Evolutionary conservation across 2,888 invertebrate genomes (phyloP).

Genomic region (Drosophila melanosoma): DNA sequence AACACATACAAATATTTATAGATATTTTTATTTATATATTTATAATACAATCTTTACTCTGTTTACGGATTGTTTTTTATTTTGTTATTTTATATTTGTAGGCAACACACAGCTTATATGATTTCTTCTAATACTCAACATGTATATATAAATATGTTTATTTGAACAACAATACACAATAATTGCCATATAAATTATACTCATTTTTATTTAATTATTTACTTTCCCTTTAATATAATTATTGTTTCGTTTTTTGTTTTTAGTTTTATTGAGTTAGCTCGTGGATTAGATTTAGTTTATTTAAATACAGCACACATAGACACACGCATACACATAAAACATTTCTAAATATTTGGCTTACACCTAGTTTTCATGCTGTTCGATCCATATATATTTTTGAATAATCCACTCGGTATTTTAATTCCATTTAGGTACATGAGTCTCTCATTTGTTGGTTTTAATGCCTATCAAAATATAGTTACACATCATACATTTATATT

Average conservation of each 20-base stretch:
- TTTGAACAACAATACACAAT: slow-evolving; percentile 68
- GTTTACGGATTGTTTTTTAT: slow-evolving; percentile 18
- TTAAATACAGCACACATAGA: slow-evolving; percentile 45
- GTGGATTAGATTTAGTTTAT: slow-evolving; percentile 21
- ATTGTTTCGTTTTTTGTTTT: slow-evolving; percentile 37
- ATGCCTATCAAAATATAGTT: slow-evolving; percentile 55
- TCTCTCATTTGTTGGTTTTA: slow-evolving; percentile 70
- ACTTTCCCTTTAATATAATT: slow-evolving; percentile 41
- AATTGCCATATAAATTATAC: slow-evolving; percentile 55
- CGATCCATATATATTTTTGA: slow-evolving; percentile 12
- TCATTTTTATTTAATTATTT: slow-evolving; percentile 7
- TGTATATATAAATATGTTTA: slow-evolving; percentile 32
- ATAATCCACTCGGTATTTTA: slow-evolving; percentile 43
- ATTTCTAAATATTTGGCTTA: slow-evolving; percentile 63
- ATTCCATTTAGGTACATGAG: slow-evolving; percentile 78
- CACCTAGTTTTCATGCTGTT: slow-evolving; percentile 25
- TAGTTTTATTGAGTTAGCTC: slow-evolving; percentile 31
- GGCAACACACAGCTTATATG: slow-evolving; percentile 53
- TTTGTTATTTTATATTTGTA: slow-evolving; percentile 23
- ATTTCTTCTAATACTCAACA: slow-evolving; percentile 46
- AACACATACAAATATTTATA: slow-evolving; percentile 77
- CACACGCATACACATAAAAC: slow-evolving; percentile 62
- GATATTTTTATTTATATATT: slow-evolving; percentile 37
- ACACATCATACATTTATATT: slow-evolving; percentile 40
- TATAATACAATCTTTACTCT: slow-evolving; percentile 49